Conservation (phyloP, 2,888 invertebrate species). For the Incurvaria masculella region DNA sequence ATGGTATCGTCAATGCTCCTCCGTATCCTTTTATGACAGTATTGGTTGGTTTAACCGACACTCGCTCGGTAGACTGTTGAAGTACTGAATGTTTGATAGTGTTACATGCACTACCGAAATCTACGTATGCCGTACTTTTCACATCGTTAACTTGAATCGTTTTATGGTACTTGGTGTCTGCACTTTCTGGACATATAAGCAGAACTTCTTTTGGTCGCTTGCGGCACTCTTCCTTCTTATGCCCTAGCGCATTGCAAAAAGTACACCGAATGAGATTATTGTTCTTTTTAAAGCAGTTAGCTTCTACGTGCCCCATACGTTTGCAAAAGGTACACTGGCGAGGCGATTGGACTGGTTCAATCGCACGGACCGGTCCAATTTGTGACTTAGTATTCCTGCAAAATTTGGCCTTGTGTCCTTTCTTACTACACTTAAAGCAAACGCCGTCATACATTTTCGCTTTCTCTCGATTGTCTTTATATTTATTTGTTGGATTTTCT, state of each 20-base stretch:
- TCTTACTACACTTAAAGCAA: slow-evolving; percentile 7
- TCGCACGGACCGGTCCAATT: too few species aligned
- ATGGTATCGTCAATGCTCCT: slow-evolving; percentile 6
- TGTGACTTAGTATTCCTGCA: background rate
- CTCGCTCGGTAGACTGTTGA: slow-evolving; percentile 1
- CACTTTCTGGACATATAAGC: slow-evolving; percentile 1
- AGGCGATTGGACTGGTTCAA: too few species aligned
- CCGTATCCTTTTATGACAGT: slow-evolving; percentile 11
- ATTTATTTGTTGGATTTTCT: background rate
- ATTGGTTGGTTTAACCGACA: background rate
- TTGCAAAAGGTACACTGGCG: background rate
- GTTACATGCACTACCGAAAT: slow-evolving; percentile 11
- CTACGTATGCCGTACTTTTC: slow-evolving; percentile 8
- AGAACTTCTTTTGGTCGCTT: slow-evolving; percentile 3
- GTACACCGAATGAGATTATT: slow-evolving; percentile 4
- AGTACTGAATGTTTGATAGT: slow-evolving; percentile 7
- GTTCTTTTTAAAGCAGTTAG: slow-evolving; percentile 8
- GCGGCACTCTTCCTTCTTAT: slow-evolving; percentile 6
- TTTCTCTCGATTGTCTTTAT: background rate
- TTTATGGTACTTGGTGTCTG: slow-evolving; percentile 10
- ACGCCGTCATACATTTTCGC: background rate
- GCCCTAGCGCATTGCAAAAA: slow-evolving; percentile 7
- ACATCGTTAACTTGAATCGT: slow-evolving; percentile 6
- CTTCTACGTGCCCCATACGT: slow-evolving; percentile 6
- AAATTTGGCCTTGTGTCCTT: slow-evolving; percentile 8